phyloP scores from a whole-genome alignment of 2,797 vertebrate genomes.

The Gymnoscopelus microlampas region DNA sequence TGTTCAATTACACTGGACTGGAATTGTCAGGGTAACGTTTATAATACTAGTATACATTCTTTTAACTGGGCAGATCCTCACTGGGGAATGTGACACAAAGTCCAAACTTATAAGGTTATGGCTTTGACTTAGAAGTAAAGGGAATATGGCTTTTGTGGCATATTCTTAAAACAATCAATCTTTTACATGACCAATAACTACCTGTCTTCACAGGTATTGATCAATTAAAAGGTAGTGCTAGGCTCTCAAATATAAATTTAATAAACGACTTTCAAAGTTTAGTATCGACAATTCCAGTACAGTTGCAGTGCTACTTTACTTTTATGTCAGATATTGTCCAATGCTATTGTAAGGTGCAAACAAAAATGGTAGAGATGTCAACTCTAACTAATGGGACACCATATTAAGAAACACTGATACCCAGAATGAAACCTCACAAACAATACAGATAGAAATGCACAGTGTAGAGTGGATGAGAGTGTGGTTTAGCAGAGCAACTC shows the following conservation, averaged over 20 bases:
- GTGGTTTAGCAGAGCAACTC: background rate
- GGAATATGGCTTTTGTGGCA: background rate
- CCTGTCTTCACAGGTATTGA: background rate
- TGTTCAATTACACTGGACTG: conserved; percentile 15
- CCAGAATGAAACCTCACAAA: conserved; percentile 19
- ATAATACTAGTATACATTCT: conserved; percentile 6
- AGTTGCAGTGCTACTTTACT: background rate
- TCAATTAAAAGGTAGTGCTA: background rate
- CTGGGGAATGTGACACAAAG: background rate
- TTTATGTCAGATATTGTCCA: background rate
- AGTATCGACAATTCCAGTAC: no score
- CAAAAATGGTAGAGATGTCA: no score
- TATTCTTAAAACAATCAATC: background rate
- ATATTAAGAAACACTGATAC: background rate
- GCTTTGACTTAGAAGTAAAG: conserved; percentile 6
- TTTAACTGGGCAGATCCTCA: background rate
- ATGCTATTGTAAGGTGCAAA: no score
- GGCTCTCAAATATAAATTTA: no score
- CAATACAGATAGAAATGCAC: background rate
- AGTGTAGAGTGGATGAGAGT: conserved; percentile 7
- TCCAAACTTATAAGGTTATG: conserved; percentile 9
- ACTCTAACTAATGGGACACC: background rate
- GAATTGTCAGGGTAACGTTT: background rate
- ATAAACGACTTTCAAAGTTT: no score
- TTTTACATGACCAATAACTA: background rate